Conservation (phyloP, 1,140 invertebrate genomes). For the Saccostrea glomerata region DNA sequence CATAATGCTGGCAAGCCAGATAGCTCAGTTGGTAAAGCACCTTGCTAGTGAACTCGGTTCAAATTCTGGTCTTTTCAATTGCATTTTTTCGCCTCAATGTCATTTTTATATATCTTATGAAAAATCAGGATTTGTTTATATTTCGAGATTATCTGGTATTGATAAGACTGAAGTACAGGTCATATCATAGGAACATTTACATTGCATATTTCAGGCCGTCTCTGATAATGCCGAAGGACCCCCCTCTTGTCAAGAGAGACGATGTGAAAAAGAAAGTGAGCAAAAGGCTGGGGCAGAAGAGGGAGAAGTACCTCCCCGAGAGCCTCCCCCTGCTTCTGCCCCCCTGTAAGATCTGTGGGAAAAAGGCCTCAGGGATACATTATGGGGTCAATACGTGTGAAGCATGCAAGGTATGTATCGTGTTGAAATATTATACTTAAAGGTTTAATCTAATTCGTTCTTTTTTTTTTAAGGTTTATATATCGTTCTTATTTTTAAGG, state of each 20-base stretch:
- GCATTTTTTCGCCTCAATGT: no score
- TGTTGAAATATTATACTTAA: not conserved
- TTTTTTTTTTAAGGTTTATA: no score
- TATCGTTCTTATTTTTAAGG: no score
- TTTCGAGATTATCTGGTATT: not conserved
- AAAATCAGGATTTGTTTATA: no score
- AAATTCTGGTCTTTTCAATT: no score
- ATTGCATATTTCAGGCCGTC: not conserved
- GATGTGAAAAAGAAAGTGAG: not conserved
- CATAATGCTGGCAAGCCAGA: no score
- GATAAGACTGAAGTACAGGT: not conserved
- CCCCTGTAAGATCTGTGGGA: slow-evolving; percentile 80
- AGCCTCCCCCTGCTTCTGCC: slow-evolving; percentile 54
- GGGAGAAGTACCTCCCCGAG: slow-evolving; percentile 28
- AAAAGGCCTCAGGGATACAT: slow-evolving; percentile 79
- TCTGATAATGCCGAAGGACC: not conserved
- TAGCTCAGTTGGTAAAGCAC: no score
- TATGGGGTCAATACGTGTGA: slow-evolving; percentile 80
- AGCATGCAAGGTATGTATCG: slow-evolving; percentile 78
- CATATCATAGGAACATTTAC: not conserved
- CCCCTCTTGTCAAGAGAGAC: not conserved
- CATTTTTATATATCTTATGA: no score
- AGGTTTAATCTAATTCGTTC: not conserved
- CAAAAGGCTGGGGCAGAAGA: slow-evolving; percentile 17
- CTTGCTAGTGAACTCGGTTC: no score